phyloP scores from a whole-genome alignment of 2,888 invertebrate genomes.

The Drosophila antonietae region DNA sequence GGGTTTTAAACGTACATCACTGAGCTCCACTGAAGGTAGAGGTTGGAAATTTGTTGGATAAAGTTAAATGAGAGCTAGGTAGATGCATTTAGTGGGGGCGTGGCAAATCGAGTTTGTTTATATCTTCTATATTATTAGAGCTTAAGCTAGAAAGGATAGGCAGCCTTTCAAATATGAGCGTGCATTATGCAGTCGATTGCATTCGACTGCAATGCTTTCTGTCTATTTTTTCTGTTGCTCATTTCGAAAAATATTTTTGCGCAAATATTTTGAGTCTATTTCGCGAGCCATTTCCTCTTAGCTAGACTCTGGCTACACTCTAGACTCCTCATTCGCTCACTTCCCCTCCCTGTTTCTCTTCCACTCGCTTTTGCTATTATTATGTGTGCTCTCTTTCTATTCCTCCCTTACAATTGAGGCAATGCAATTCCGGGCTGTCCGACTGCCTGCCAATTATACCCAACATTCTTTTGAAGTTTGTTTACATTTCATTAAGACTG shows the following conservation, averaged over 20 bases:
- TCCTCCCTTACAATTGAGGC: neutral
- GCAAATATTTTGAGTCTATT: slow-evolving; percentile 45
- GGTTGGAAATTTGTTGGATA: neutral
- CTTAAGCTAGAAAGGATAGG: no score
- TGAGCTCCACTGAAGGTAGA: neutral
- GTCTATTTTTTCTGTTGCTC: neutral
- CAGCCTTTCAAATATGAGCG: neutral
- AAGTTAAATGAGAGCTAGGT: no score
- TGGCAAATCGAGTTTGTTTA: no score
- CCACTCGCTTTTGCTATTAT: neutral
- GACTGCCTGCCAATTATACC: slow-evolving; percentile 73
- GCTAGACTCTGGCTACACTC: slow-evolving; percentile 11
- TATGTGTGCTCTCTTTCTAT: neutral
- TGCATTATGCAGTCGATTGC: neutral
- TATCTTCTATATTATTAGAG: no score
- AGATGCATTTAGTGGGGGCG: no score
- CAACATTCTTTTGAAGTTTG: slow-evolving; percentile 80
- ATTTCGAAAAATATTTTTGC: slow-evolving; percentile 57
- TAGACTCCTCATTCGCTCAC: neutral
- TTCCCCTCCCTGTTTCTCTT: neutral
- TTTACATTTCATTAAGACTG: slow-evolving; percentile 79
- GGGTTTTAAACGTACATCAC: neutral
- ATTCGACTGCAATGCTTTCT: neutral
- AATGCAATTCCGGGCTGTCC: slow-evolving; percentile 28
- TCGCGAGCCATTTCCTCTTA: slow-evolving; percentile 8